These are phyloP conservation scores for Nymphalis io DNA, from an alignment of 1,140 invertebrate genomes.

Conservation along the genomic window DNA sequence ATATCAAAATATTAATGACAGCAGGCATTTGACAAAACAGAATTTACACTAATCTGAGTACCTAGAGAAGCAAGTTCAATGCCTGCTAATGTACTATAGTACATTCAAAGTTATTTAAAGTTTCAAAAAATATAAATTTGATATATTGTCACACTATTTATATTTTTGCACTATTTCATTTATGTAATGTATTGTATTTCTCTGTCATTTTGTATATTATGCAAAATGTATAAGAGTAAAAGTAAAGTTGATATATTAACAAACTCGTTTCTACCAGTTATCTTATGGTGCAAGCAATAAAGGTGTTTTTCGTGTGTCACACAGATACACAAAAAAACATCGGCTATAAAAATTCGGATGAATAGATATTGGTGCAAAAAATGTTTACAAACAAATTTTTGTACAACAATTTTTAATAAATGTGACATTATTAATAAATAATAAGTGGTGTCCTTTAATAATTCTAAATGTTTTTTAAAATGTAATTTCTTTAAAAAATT, in stretches of 20 bases:
- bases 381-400: background rate
- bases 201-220: conserved; percentile 20
- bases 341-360: background rate
- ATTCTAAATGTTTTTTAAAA: background rate
- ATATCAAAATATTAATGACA: no score
- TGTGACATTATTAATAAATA: background rate
- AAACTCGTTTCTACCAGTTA: background rate
- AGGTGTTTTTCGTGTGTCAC: background rate
- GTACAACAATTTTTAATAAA: background rate
- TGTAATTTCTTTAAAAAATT: background rate
- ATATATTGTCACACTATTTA: conserved; percentile 5
- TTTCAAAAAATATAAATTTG: no score
- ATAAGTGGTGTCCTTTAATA: background rate
- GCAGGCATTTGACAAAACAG: no score
- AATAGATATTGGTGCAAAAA: background rate
- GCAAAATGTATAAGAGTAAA: conserved; percentile 18
- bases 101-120: no score
- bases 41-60: no score
- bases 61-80: no score
- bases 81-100: no score
- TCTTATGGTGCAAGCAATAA: conserved; percentile 3
- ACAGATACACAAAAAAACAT: background rate
- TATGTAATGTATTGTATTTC: background rate
- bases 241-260: background rate
- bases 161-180: conserved; percentile 11